Evolutionary conservation across 2,888 invertebrate genomes (phyloP).

Genomic region (Nycteola revayana): DNA sequence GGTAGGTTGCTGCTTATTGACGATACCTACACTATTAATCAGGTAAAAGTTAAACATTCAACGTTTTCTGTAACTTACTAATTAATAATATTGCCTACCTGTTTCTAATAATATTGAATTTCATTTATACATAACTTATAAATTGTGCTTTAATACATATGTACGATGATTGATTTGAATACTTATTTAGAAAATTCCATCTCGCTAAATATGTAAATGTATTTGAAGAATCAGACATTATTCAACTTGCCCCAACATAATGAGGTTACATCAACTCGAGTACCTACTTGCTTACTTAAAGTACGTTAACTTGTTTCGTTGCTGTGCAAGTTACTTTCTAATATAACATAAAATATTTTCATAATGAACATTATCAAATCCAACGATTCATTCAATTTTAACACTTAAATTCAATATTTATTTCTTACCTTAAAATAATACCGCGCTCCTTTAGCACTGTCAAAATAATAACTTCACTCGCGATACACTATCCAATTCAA

Average conservation of each 20-base stretch:
- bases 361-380: constrained; percentile 24
- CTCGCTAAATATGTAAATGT: constrained; percentile 40
- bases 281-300: constrained; percentile 60
- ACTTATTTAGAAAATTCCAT: constrained; percentile 27
- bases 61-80: too few species aligned
- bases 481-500: constrained; percentile 57
- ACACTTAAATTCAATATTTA: constrained; percentile 9
- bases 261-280: constrained; percentile 71
- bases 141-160: too few species aligned
- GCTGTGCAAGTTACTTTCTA: constrained; percentile 76
- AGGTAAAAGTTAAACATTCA: too few species aligned
- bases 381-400: constrained; percentile 7
- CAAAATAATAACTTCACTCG: constrained; percentile 67
- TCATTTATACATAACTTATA: too few species aligned
- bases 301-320: constrained; percentile 69
- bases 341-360: constrained; percentile 58
- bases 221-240: constrained; percentile 52
- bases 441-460: constrained; percentile 55
- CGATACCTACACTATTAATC: too few species aligned
- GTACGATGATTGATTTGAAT: constrained; percentile 30
- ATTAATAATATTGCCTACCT: too few species aligned
- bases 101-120: too few species aligned
- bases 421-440: constrained; percentile 64
- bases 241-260: constrained; percentile 61
- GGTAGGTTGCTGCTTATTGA: too few species aligned